A percentile compares a stretch with the other conserved stretches of the same genome.
Conservation (phyloP, 2,888 invertebrate species). For the Plebejus melissa region DNA sequence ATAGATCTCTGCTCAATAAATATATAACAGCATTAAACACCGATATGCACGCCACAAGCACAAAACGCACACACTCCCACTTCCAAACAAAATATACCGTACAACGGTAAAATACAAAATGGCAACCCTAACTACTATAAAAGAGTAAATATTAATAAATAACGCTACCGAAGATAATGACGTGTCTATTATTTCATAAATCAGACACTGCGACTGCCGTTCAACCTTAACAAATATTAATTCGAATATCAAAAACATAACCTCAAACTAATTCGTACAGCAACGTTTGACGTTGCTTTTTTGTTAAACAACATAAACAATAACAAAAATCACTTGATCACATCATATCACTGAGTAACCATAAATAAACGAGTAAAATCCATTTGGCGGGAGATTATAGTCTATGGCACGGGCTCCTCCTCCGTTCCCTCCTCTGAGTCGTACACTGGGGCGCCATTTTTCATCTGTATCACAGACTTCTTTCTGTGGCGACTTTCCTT, state of each 20-base stretch:
- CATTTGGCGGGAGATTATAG: slow-evolving; percentile 44
- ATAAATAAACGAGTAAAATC: slow-evolving; percentile 41
- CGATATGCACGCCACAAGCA: slow-evolving; percentile 40
- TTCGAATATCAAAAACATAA: not conserved
- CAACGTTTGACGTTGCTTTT: slow-evolving; percentile 13
- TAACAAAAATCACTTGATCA: slow-evolving; percentile 28
- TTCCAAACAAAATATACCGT: slow-evolving; percentile 49
- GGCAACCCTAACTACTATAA: slow-evolving; percentile 48
- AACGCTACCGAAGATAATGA: slow-evolving; percentile 12
- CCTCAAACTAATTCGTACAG: slow-evolving; percentile 24
- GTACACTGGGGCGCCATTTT: slow-evolving; percentile 75
- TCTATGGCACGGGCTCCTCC: slow-evolving; percentile 81
- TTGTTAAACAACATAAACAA: slow-evolving; percentile 25
- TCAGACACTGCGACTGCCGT: not conserved
- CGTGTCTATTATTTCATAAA: not conserved
- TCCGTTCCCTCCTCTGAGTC: slow-evolving; percentile 82
- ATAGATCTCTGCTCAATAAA: slow-evolving; percentile 50
- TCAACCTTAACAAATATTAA: slow-evolving; percentile 4
- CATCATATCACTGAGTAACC: slow-evolving; percentile 54
- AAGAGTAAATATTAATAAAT: slow-evolving; percentile 25
- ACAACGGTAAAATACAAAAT: slow-evolving; percentile 49
- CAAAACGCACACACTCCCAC: slow-evolving; percentile 58
- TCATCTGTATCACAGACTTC: slow-evolving; percentile 80
- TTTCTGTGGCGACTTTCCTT: slow-evolving; percentile 77
- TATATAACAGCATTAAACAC: slow-evolving; percentile 39